Evolutionary conservation across 1,140 invertebrate genomes (phyloP), one percentile per base, ranked within the genome.

Genomic region (Cataglyphis hispanica): DNA sequence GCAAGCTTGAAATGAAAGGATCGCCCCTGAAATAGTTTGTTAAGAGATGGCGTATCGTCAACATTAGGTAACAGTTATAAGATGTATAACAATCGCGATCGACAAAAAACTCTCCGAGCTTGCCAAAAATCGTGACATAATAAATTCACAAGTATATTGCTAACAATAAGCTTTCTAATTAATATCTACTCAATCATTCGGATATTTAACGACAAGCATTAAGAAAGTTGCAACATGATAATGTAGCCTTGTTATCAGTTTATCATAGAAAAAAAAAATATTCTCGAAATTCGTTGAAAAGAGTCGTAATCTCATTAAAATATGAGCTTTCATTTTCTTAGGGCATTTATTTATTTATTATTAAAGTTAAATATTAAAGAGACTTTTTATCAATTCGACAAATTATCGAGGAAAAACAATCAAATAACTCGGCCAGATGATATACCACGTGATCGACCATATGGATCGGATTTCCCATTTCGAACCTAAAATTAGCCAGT

Each of bases 41-140:
- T 90, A 92, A 86, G 88, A 87, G 89, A 66, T 56, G 31, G 13
- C 69, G 66, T 86, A 58, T 85, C 85, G 72, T 87, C 89, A 87
- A 58, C 13, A 83, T 91, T 91, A 94, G 91, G 86, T 93, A 93
- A 94, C 87, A 86, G 37, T 46, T 87, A 87, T 50, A 50, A 88
- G 90, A 77, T 85, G 75, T 90, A 86, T 89, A 84, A n/a, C 34
- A 90, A 86, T 22, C n/a, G 74, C n/a, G 74, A 66, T 84, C 63
- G 72, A 22, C n/a, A 37, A 78, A 22, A 77, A 83, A 88, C 37
- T 85, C 70, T 58, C 11, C 22, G 46, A 76, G 77, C 46, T 27
- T 85, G 86, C 77, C 85, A 91, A 84, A 86, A 84, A 56, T 77
- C 43, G 50, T n/a, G 43, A 46, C 27, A 72, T 60, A 60, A 72